Evolutionary conservation across 2,888 invertebrate species (phyloP).

Genomic region (Zhuqinia jingwanae): DNA sequence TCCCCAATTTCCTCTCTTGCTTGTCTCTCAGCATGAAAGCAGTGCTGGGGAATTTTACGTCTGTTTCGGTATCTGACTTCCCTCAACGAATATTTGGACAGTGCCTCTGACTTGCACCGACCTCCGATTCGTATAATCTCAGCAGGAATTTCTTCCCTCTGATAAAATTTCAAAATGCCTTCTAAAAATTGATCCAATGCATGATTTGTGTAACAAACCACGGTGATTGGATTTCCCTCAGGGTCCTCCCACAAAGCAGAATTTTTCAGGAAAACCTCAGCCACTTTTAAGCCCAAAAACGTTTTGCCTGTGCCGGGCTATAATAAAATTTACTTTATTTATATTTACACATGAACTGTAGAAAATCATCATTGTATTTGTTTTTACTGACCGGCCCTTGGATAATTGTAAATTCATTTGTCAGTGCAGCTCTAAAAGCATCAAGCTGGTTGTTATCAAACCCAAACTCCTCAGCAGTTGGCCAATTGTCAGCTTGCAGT

Average conservation of each 20-base stretch:
- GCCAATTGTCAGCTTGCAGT: conserved; percentile 81
- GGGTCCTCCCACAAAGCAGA: conserved; percentile 80
- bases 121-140: conserved; percentile 72
- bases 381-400: conserved; percentile 85
- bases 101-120: conserved; percentile 64
- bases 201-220: conserved; percentile 93
- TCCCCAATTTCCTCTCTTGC: conserved; percentile 56
- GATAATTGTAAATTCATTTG: conserved; percentile 88
- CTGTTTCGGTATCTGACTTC: conserved; percentile 51
- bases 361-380: background rate
- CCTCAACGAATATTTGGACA: conserved; percentile 47
- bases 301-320: conserved; percentile 83
- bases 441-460: conserved; percentile 86
- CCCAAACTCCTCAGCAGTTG: conserved; percentile 81
- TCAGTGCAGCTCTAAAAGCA: conserved; percentile 87
- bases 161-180: conserved; percentile 82
- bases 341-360: background rate
- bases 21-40: background rate
- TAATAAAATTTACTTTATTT: background rate
- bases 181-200: conserved; percentile 93
- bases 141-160: conserved; percentile 24
- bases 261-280: conserved; percentile 86
- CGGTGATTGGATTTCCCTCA: conserved; percentile 85
- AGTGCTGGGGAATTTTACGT: conserved; percentile 35
- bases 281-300: conserved; percentile 84